phyloP scores from a whole-genome alignment of 30 jellyfish, hydroid and myxozoan species.

The Clytia hemisphaerica region DNA sequence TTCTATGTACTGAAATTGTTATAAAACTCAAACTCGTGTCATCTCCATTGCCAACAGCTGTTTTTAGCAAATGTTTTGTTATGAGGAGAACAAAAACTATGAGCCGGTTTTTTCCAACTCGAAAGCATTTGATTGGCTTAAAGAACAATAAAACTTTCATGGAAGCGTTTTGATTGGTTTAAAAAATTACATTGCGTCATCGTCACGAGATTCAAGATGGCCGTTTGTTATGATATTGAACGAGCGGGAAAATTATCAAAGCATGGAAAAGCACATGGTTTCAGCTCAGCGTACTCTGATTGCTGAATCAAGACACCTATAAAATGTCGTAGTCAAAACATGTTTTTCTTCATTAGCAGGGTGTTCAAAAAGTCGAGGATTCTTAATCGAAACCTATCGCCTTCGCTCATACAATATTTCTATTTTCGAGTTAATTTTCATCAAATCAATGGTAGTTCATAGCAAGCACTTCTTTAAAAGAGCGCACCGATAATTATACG shows the following conservation, averaged over 20 bases:
- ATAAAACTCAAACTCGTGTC: neutral
- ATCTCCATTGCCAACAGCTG: slow-evolving; percentile 40
- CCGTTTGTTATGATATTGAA: neutral
- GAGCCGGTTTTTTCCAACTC: neutral
- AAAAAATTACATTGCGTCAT: slow-evolving; percentile 6
- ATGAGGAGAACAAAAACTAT: slow-evolving; percentile 11
- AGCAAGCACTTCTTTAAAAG: no score
- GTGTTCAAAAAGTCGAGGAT: no score
- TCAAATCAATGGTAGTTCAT: no score
- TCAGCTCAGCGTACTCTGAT: no score
- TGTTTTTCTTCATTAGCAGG: no score
- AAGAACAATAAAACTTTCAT: slow-evolving; percentile 10
- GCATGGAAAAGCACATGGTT: slow-evolving; percentile 18
- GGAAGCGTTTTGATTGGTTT: neutral
- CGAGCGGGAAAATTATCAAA: slow-evolving; percentile 15
- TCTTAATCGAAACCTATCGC: no score
- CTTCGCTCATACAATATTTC: no score
- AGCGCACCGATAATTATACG: no score
- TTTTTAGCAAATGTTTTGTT: slow-evolving; percentile 14
- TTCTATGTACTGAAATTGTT: no score
- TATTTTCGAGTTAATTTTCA: no score
- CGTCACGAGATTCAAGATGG: slow-evolving; percentile 10
- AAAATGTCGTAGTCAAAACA: no score
- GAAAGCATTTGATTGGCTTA: slow-evolving; percentile 20
- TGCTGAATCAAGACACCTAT: no score